Conservation (phyloP, 1,140 invertebrate genomes). For the Drosophila biarmipes region DNA sequence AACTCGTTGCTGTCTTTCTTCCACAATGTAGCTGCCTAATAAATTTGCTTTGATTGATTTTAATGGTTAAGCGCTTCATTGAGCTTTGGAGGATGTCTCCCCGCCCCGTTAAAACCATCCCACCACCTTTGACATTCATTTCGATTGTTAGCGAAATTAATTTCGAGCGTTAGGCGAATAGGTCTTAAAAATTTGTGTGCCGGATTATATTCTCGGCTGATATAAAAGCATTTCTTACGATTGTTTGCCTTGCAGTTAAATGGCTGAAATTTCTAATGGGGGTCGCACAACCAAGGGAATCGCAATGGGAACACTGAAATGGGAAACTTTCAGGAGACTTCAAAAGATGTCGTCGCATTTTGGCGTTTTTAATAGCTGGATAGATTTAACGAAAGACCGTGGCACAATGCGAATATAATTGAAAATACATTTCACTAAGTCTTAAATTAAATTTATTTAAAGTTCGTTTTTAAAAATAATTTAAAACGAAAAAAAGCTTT, state of each 20-base stretch:
- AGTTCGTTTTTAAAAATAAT: too few species aligned
- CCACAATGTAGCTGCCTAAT: conserved; percentile 77
- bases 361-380: conserved; percentile 64
- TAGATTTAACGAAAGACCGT: conserved; percentile 40
- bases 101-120: conserved; percentile 5
- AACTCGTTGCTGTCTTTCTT: conserved; percentile 28
- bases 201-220: conserved; percentile 68
- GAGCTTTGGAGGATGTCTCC: conserved; percentile 62
- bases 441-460: too few species aligned
- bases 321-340: conserved; percentile 59
- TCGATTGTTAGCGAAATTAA: conserved; percentile 80
- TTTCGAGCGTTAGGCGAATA: conserved; percentile 68
- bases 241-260: conserved; percentile 77
- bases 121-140: conserved; percentile 31
- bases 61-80: conserved; percentile 83
- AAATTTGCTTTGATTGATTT: conserved; percentile 84
- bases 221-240: conserved; percentile 79
- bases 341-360: conserved; percentile 62
- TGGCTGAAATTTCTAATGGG: conserved; percentile 31
- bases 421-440: not conserved
- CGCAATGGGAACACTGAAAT: conserved; percentile 3
- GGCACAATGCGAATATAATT: conserved; percentile 1
- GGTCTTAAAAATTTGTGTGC: conserved; percentile 73
- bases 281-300: conserved; percentile 2
- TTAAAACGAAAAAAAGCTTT: too few species aligned